Evolutionary conservation across 2,888 invertebrate genomes (phyloP), one percentile per base, ranked within the genome.

Genomic region (Calameuta filiformis): DNA sequence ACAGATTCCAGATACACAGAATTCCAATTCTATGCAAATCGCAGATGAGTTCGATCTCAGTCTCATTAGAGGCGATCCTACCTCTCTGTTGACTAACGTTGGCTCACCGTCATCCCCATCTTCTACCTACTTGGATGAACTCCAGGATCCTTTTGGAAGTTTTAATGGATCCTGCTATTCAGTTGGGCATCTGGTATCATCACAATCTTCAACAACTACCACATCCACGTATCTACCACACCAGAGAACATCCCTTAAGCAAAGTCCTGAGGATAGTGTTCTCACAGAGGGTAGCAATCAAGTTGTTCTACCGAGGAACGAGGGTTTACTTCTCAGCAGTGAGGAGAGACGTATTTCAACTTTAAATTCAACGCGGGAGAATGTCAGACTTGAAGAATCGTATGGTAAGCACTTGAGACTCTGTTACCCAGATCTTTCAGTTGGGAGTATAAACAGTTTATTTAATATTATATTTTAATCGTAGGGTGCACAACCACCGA

Each of bases 271-370:
- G 33, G 56, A 23, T 69, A 33, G 56, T 31, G 4, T 73, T 15
- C 68, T 78, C 75, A 33, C 56, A 30, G 77, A 79, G 23, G 76
- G 82, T 31, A 86, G 88, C 34, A 93, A 93, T 82, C 93, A 93
- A 77, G 84, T 93, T 37, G 91, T 93, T 4, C 79, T 93, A 15
- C 90, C 91, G 0, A 92, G 93, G 81, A 89, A 89, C 71, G 93
- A 93, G 37, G 92, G 91, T 0, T 82, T 92, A 3, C 80, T 91
- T n/a, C 87, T 88, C 76, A 75, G 68, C 15, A 89, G 90, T 71
- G 92, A 92, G 12, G 34, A 71, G 31, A 31, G 71, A 33, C 31
- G 71, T 31, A 71, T 71, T 71, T 71, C 71, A 33, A 71, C 71
- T 56, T 56, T 56, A 56, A 56, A 56, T 56, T 56, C 56, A 23